Percentiles rank a stretch among this genome's conserved stretches.
Evolutionary conservation across 37 sponge, comb jelly and placozoan genomes (phyloP).

Genomic region (Oopsacas minuta): DNA sequence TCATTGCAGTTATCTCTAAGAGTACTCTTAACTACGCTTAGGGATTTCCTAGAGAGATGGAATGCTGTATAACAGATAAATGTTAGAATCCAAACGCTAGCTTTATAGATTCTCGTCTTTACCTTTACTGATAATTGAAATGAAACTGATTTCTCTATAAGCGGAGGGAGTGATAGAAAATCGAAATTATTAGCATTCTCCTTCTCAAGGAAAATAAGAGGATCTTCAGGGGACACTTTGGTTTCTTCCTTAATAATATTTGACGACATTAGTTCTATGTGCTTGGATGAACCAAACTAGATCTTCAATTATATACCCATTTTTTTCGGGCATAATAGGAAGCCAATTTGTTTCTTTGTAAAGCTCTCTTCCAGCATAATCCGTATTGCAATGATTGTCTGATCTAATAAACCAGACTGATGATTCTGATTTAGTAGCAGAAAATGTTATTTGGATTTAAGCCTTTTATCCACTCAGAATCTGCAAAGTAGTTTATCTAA

Average conservation of each 20-base stretch:
- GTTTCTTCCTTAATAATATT: background rate
- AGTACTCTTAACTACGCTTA: background rate
- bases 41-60: conserved; percentile 2
- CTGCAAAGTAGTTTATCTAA: too few species aligned
- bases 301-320: too few species aligned
- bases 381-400: too few species aligned
- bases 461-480: too few species aligned
- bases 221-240: background rate
- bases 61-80: conserved; percentile 13
- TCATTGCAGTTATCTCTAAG: conserved; percentile 8
- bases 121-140: background rate
- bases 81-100: background rate
- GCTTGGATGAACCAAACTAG: too few species aligned
- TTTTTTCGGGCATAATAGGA: too few species aligned
- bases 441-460: too few species aligned
- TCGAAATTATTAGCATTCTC: background rate
- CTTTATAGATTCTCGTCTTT: background rate
- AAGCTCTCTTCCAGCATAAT: too few species aligned
- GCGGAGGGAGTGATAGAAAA: background rate
- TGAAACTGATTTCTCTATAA: background rate
- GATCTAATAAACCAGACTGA: too few species aligned
- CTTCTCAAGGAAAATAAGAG: background rate
- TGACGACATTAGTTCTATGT: background rate
- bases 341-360: too few species aligned
- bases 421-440: too few species aligned